Evolutionary conservation across 2,888 invertebrate species (phyloP).

Genomic region (Spilarctia lutea): DNA sequence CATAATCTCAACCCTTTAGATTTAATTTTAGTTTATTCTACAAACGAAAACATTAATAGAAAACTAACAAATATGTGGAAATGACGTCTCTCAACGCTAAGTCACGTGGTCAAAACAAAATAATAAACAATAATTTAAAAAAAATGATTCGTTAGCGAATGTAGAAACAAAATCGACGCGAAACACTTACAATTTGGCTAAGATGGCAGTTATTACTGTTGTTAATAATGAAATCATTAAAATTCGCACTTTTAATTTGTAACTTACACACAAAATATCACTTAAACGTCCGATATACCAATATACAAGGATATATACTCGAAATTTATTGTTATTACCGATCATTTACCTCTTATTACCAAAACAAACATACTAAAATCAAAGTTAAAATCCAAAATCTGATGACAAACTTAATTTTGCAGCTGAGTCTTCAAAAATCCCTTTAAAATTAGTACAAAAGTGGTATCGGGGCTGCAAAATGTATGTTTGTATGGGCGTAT

Average conservation of each 20-base stretch:
- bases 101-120: too few relatives aligned
- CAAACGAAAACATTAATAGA: too few relatives aligned
- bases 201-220: too few relatives aligned
- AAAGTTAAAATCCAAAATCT: slow-evolving; percentile 45
- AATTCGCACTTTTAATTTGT: background rate
- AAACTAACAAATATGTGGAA: too few relatives aligned
- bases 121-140: too few relatives aligned
- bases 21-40: too few relatives aligned
- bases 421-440: background rate
- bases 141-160: too few relatives aligned
- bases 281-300: slow-evolving; percentile 38
- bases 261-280: slow-evolving; percentile 33
- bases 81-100: too few relatives aligned
- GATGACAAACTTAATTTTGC: slow-evolving; percentile 43
- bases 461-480: slow-evolving; percentile 32
- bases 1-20: too few relatives aligned
- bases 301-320: slow-evolving; percentile 49
- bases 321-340: slow-evolving; percentile 58
- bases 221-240: background rate
- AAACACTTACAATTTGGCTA: too few relatives aligned
- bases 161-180: too few relatives aligned
- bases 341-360: slow-evolving; percentile 58
- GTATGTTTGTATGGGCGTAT: slow-evolving; percentile 56
- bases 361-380: slow-evolving; percentile 57
- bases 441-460: background rate